phyloP scores from a whole-genome alignment of 2,797 vertebrate species.

The Mycteria americana region DNA sequence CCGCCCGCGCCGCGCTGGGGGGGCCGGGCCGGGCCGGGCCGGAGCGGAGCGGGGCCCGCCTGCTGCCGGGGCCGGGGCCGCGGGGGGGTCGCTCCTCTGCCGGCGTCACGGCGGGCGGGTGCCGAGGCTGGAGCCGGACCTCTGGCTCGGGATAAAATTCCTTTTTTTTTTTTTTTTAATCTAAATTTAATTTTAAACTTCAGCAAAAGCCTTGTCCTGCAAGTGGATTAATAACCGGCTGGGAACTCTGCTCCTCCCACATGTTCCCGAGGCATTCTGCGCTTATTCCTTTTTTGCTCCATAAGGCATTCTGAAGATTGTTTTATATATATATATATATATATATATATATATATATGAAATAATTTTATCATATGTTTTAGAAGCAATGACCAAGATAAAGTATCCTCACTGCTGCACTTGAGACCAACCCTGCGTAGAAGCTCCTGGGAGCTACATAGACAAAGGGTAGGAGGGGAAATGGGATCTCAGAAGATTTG shows the following conservation, averaged over 20 bases:
- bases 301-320: neutral
- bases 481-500: neutral
- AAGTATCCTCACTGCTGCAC: neutral
- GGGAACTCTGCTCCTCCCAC: neutral
- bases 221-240: neutral
- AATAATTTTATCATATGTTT: neutral
- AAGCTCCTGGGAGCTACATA: neutral
- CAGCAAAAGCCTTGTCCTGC: neutral
- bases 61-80: neutral
- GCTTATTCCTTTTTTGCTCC: neutral
- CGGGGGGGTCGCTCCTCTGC: neutral
- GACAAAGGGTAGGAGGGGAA: slow-evolving; percentile 15
- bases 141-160: neutral
- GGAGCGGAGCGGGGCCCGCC: neutral
- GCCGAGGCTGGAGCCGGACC: neutral
- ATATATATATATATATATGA: neutral
- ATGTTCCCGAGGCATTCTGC: neutral
- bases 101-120: neutral
- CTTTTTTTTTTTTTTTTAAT: accelerated
- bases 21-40: neutral
- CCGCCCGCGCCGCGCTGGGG: neutral
- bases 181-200: slow-evolving; percentile 7
- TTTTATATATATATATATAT: neutral
- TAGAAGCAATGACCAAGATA: neutral
- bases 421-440: neutral